Percentiles rank a stretch among this genome's conserved stretches.
Evolutionary conservation across 2,113 vertebrate genomes (phyloP).

Genomic region (Cacatua alba): DNA sequence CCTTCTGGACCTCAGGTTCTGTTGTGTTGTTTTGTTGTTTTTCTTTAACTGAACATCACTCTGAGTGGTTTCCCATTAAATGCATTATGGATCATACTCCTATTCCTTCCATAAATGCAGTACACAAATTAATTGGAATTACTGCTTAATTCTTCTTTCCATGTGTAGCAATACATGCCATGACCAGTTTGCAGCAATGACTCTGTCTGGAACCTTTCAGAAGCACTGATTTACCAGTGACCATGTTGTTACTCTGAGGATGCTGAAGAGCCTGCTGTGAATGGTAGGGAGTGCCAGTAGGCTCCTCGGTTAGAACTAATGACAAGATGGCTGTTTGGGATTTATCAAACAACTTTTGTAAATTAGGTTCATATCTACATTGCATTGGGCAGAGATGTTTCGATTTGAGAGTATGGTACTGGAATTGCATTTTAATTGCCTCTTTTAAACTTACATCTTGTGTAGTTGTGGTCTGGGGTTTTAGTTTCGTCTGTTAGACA

Average conservation of each 20-base stretch:
- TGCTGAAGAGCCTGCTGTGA: neutral
- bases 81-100: neutral
- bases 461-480: neutral
- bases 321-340: neutral
- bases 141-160: slow-evolving; percentile 39
- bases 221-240: slow-evolving; percentile 11
- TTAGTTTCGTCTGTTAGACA: neutral
- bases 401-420: neutral
- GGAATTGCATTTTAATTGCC: slow-evolving; percentile 5
- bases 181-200: neutral
- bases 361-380: slow-evolving; percentile 42
- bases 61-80: neutral
- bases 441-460: neutral
- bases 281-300: neutral
- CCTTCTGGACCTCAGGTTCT: neutral
- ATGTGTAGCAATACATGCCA: neutral
- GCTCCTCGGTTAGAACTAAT: neutral
- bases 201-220: slow-evolving; percentile 26
- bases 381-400: neutral
- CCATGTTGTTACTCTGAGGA: neutral
- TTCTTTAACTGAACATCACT: neutral
- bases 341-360: slow-evolving; percentile 7
- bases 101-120: slow-evolving; percentile 16
- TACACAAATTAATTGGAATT: slow-evolving; percentile 52
- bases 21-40: neutral